These are phyloP conservation scores for Seriola dumerili DNA, from an alignment of 2,113 vertebrate genomes.

Conservation along the genomic window DNA sequence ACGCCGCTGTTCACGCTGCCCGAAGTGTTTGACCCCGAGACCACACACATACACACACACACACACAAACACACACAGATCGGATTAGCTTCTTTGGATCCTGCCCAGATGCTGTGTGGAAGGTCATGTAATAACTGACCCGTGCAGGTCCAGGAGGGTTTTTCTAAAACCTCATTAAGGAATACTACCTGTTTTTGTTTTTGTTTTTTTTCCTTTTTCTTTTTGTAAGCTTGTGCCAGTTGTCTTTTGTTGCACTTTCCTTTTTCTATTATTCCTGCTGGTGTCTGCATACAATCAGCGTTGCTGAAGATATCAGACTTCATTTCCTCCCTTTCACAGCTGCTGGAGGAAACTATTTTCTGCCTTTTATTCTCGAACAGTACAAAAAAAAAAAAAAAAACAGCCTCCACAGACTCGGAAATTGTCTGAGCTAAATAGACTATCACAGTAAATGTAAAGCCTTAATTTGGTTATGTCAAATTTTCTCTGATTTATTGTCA, in stretches of 20 bases:
- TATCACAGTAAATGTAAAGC: slow-evolving; percentile 15
- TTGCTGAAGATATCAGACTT: not conserved
- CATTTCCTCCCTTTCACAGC: slow-evolving; percentile 2
- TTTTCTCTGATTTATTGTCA: slow-evolving; percentile 14
- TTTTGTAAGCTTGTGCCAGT: not conserved
- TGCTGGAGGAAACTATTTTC: not conserved
- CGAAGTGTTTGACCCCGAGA: slow-evolving; percentile 43
- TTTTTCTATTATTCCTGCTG: not conserved
- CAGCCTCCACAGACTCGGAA: not conserved
- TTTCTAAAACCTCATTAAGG: slow-evolving; percentile 46
- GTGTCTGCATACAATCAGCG: slow-evolving; percentile 6
- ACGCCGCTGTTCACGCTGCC: slow-evolving; percentile 19
- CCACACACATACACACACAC: slow-evolving; percentile 55
- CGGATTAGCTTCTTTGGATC: slow-evolving; percentile 54
- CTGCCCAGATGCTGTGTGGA: slow-evolving; percentile 53
- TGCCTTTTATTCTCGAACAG: not conserved
- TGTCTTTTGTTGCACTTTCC: not conserved
- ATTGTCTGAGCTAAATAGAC: slow-evolving; percentile 22
- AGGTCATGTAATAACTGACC: slow-evolving; percentile 58
- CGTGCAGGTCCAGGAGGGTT: not conserved
- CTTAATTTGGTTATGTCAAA: slow-evolving; percentile 19
- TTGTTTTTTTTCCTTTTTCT: not conserved
- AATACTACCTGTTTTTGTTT: not conserved
- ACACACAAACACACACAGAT: slow-evolving; percentile 38
- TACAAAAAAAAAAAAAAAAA: not conserved